Percentiles rank a stretch among this genome's conserved stretches.
phyloP scores from a whole-genome alignment of 2,888 invertebrate species.

The Noctua pronuba region DNA sequence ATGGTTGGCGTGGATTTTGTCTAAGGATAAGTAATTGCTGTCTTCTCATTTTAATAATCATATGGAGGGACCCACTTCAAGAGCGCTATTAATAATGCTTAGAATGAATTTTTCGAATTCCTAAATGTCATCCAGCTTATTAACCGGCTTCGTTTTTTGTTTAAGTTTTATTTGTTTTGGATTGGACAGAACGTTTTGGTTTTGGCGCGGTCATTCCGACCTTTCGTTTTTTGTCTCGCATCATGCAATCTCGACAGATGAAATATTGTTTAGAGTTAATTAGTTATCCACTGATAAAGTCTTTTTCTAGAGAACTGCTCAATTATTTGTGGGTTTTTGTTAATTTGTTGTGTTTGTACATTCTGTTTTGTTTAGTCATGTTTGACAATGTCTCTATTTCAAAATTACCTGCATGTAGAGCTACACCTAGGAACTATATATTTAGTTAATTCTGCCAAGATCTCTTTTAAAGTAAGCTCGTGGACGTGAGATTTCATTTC shows the following conservation, averaged over 20 bases:
- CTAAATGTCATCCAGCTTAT: slow-evolving; percentile 90
- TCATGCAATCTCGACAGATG: slow-evolving; percentile 86
- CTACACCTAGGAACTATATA: background rate
- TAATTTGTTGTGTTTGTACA: slow-evolving; percentile 32
- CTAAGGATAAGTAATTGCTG: slow-evolving; percentile 82
- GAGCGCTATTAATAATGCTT: slow-evolving; percentile 88
- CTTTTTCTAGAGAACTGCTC: slow-evolving; percentile 80
- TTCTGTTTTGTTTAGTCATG: slow-evolving; percentile 30
- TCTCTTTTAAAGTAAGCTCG: background rate
- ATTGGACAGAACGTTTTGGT: slow-evolving; percentile 87
- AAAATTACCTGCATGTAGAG: background rate
- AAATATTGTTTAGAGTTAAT: slow-evolving; percentile 90
- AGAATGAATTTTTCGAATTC: slow-evolving; percentile 89
- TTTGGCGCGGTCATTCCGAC: slow-evolving; percentile 89
- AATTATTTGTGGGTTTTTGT: slow-evolving; percentile 62
- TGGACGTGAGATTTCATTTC: background rate
- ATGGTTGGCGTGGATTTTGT: slow-evolving; percentile 76
- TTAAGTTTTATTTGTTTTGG: slow-evolving; percentile 88
- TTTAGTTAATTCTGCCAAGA: background rate
- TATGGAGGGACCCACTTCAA: slow-evolving; percentile 81
- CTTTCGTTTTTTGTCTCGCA: slow-evolving; percentile 88
- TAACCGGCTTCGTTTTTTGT: slow-evolving; percentile 89
- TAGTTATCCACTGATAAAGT: slow-evolving; percentile 84
- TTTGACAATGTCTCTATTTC: slow-evolving; percentile 27
- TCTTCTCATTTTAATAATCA: slow-evolving; percentile 86